Evolutionary conservation across 1,140 invertebrate species (phyloP).

Genomic region (Drosophila nigromelanica): DNA sequence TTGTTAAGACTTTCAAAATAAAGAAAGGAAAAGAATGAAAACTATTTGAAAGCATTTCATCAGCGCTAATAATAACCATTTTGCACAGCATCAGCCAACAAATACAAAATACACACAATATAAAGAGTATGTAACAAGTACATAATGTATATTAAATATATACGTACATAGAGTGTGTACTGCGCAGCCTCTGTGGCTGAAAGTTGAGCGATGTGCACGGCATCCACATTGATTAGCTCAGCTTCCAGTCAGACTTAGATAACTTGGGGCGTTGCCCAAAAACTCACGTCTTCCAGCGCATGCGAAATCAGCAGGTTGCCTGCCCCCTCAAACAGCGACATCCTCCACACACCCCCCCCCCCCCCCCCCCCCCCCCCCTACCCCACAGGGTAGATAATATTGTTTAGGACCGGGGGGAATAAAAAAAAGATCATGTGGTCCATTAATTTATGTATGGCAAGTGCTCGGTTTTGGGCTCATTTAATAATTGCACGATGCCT

Average conservation of each 20-base stretch:
- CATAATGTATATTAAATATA: neutral
- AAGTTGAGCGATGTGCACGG: constrained; percentile 1
- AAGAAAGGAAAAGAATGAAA: constrained; percentile 35
- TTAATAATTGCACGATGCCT: constrained; percentile 81
- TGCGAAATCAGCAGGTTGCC: constrained; percentile 8
- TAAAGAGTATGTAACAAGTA: constrained; percentile 11
- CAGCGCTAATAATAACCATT: too few relatives aligned
- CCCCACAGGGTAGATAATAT: constrained; percentile 52
- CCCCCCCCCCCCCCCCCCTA: constrained; percentile 6
- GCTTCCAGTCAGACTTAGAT: constrained; percentile 48
- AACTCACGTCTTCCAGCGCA: constrained; percentile 36
- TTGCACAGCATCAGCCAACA: too few relatives aligned
- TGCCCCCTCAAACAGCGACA: neutral
- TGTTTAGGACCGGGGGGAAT: constrained; percentile 26
- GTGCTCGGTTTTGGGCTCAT: constrained; percentile 78
- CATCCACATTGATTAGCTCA: constrained; percentile 54
- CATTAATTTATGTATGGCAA: constrained; percentile 75
- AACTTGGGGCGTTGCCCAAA: constrained; percentile 60
- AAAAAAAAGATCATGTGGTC: constrained; percentile 33
- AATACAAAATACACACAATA: constrained; percentile 17
- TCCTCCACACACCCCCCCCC: constrained; percentile 8
- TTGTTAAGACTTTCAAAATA: constrained; percentile 3
- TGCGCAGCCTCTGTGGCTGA: constrained; percentile 57
- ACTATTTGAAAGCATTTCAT: constrained; percentile 40
- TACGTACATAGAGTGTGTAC: constrained; percentile 8